Percentiles rank a stretch among this genome's conserved stretches.
Evolutionary conservation across 2,888 invertebrate species (phyloP).

Genomic region (Diloba caeruleocephala): DNA sequence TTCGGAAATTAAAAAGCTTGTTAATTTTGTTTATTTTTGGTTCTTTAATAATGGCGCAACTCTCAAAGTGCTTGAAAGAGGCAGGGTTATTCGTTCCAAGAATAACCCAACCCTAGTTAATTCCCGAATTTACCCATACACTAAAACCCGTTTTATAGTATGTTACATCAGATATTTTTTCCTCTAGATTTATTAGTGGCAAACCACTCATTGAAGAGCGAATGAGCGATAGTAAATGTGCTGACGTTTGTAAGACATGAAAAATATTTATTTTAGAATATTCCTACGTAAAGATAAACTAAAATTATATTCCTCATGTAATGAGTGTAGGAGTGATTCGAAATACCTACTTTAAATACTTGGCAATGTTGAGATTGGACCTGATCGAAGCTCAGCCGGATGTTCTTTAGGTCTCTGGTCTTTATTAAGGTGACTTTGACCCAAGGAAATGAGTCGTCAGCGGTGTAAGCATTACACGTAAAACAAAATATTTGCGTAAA

Average conservation of each 20-base stretch:
- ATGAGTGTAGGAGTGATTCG: conserved; percentile 19
- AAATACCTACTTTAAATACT: conserved; percentile 30
- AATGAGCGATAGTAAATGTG: conserved; percentile 22
- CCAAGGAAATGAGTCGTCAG: conserved; percentile 25
- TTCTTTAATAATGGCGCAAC: too few relatives aligned
- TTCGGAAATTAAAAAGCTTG: too few relatives aligned
- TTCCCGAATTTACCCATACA: too few relatives aligned
- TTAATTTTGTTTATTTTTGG: too few relatives aligned
- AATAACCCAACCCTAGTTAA: too few relatives aligned
- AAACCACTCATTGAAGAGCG: conserved; percentile 34
- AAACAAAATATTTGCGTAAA: conserved; percentile 42
- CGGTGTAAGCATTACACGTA: conserved; percentile 1
- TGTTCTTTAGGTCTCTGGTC: conserved; percentile 11
- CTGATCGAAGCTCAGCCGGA: conserved; percentile 18
- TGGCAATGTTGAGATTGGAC: conserved; percentile 34
- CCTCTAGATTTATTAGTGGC: conserved; percentile 24
- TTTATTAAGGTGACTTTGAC: conserved; percentile 34
- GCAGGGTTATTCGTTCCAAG: too few relatives aligned
- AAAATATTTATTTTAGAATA: conserved; percentile 48
- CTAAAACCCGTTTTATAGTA: background rate
- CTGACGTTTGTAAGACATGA: conserved; percentile 38
- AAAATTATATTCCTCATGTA: conserved; percentile 40
- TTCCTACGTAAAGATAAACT: conserved; percentile 46
- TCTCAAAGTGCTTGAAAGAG: too few relatives aligned
- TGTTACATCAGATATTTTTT: conserved; percentile 9